Base-by-base conservation (phyloP, 2,888 invertebrate species). In the Heliothis peltigera region DNA sequence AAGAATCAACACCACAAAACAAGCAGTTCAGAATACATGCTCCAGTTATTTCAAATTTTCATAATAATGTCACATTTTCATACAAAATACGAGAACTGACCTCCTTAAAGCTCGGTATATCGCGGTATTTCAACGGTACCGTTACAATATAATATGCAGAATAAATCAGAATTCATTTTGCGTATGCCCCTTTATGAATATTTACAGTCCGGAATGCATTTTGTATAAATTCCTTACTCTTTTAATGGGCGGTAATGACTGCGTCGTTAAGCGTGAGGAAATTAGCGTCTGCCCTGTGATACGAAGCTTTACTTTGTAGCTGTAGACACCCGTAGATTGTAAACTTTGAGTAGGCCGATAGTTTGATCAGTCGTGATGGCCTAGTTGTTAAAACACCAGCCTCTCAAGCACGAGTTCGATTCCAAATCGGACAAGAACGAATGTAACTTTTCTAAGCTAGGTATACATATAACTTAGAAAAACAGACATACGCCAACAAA, bases 141-240 rank as follows among this genome's bases (percentile, higher is more conserved):
- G 48, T 58, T 46, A 64, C 53, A 57, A 57, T 56, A 72, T 65
- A 53, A 71, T 64, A 71, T 71, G 52, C 56, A 17, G 75, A 64
- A 73, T 69, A 64, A 75, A 75, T 73, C 56, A 64, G 64, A 69
- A 69, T 73, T 56, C 74, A 63, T 72, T 74, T 60, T 22, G 49
- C 53, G 47, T 57, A 52, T 63, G 22, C 18, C 28, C 18, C 43
- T 48, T 7, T 56, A 60, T 69, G 63, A 73, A 73, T 73, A 69
- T 75, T 75, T 75, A 63, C 59, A 19, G 43, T 39, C 12, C 6
- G 12, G 15, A 28, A 68, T 62, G 42, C 44, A 72, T 49, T 22
- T 32, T 64, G 35, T 48, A 65, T 49, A 53, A n/a, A 39, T 39
- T 15, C n/a, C 39, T 39, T 39, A 39, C 39, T 15, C n/a, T 39